Evolutionary conservation across 1,140 invertebrate genomes (phyloP), one percentile per base, ranked within the genome.

Genomic region (Melitaea cinxia): DNA sequence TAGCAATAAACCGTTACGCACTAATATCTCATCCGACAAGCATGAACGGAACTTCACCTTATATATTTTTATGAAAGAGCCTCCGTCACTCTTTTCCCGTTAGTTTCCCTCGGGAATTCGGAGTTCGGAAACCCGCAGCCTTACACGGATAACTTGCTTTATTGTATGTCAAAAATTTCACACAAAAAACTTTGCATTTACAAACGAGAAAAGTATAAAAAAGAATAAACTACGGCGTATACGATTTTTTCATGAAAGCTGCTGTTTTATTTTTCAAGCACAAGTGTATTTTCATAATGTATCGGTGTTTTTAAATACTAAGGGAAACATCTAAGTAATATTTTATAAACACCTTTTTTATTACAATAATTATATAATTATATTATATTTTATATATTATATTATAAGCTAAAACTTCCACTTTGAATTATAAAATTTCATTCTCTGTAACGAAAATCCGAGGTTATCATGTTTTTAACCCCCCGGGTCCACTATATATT

Each of bases 81-180:
- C 56, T 28, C 39, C 56, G 52, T 7, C 53, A 23, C 60, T 45
- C 60, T 47, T 62, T 60, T 62, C 47, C 60, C 60, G 52, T 7
- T 55, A 54, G 37, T 30, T 24, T 62, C 60, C 52, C 52, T 12
- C 23, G 60, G 35, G 60, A 55, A 54, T 62, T 54, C 33, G 52
- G 37, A 12, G 60, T 50, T 60, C 30, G 47, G 30, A 60, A 63
- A 35, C 60, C 35, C 26, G 26, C 50, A 49, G 15, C 42, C 24
- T n/a, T 55, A 63, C 39, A 26, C 52, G 50, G 15, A 12, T 47
- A 55, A 63, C 50, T 45, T 55, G 52, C 60, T 55, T 63, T 63
- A 63, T 52, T 60, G 47, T 60, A 60, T 45, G 39, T 63, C 60
- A 63, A 63, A 63, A 47, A 47, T 47, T 63, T 63, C 45, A 47